Evolutionary conservation across 2,797 vertebrate genomes (phyloP).

Genomic region (Semaprochilodus insignis): DNA sequence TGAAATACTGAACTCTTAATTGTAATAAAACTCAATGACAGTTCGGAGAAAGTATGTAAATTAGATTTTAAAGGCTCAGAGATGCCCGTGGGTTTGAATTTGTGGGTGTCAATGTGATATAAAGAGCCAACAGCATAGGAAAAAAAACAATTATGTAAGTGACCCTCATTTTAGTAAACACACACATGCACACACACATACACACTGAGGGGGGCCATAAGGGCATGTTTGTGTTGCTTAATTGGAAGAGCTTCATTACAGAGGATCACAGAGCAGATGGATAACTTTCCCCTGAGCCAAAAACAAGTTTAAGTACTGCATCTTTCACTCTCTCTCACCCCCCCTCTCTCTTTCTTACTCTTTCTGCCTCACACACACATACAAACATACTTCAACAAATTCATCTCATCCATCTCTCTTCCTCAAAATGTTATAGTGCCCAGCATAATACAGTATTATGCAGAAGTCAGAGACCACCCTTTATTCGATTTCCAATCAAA

Average conservation of each 20-base stretch:
- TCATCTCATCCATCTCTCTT: not conserved
- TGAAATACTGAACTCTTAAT: constrained; percentile 4
- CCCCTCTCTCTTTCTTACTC: constrained; percentile 4
- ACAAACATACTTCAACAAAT: constrained; percentile 11
- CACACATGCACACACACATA: not conserved
- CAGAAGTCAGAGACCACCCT: too few relatives aligned
- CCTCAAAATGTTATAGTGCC: too few relatives aligned
- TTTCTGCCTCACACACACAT: constrained; percentile 15
- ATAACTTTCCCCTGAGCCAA: constrained; percentile 14
- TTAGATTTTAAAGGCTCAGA: not conserved
- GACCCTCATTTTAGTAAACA: constrained; percentile 33
- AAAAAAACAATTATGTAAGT: constrained; percentile 34
- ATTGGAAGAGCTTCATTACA: constrained; percentile 40
- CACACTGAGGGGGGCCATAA: not conserved
- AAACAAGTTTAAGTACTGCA: constrained; percentile 11
- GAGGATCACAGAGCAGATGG: constrained; percentile 24
- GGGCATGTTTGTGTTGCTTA: constrained; percentile 39
- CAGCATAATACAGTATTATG: too few relatives aligned
- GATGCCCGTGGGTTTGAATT: not conserved
- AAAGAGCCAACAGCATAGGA: constrained; percentile 12
- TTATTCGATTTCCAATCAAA: too few relatives aligned
- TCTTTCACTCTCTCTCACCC: constrained; percentile 1
- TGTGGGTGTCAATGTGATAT: constrained; percentile 1
- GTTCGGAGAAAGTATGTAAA: not conserved
- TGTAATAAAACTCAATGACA: not conserved